phyloP scores from a whole-genome alignment of 2,888 invertebrate genomes.

The Ornithoptera priamus region DNA sequence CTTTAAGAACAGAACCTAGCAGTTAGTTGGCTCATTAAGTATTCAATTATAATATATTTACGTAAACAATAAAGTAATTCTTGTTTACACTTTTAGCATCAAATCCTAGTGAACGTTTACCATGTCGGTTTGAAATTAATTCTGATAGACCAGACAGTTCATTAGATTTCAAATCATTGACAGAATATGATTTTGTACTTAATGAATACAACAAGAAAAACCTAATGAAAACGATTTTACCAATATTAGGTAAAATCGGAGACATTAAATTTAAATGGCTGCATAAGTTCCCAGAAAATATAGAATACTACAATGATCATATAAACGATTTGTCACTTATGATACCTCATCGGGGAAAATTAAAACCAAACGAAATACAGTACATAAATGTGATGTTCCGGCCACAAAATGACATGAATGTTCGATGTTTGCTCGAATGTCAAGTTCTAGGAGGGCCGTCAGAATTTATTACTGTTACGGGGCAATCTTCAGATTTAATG shows the following conservation, averaged over 20 bases:
- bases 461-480: slow-evolving; percentile 71
- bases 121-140: slow-evolving; percentile 29
- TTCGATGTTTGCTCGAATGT: slow-evolving; percentile 73
- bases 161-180: slow-evolving; percentile 29
- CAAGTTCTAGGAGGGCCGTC: slow-evolving; percentile 79
- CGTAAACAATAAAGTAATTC: not conserved
- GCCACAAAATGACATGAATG: slow-evolving; percentile 62
- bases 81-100: slow-evolving; percentile 35
- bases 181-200: slow-evolving; percentile 37
- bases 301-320: slow-evolving; percentile 38
- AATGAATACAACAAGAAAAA: slow-evolving; percentile 39
- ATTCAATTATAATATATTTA: not conserved
- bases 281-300: slow-evolving; percentile 51
- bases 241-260: slow-evolving; percentile 55
- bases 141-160: slow-evolving; percentile 11
- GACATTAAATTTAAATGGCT: slow-evolving; percentile 54
- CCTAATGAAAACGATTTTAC: slow-evolving; percentile 51
- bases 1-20: slow-evolving; percentile 35
- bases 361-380: slow-evolving; percentile 75
- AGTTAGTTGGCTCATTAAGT: slow-evolving; percentile 34
- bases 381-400: slow-evolving; percentile 71
- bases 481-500: slow-evolving; percentile 72
- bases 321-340: slow-evolving; percentile 67
- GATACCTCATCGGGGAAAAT: slow-evolving; percentile 69
- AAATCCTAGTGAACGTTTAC: slow-evolving; percentile 40